Percentiles rank a stretch among this genome's conserved stretches.
phyloP scores from a whole-genome alignment of 2,888 invertebrate species.

The Drosophila subquinaria region DNA sequence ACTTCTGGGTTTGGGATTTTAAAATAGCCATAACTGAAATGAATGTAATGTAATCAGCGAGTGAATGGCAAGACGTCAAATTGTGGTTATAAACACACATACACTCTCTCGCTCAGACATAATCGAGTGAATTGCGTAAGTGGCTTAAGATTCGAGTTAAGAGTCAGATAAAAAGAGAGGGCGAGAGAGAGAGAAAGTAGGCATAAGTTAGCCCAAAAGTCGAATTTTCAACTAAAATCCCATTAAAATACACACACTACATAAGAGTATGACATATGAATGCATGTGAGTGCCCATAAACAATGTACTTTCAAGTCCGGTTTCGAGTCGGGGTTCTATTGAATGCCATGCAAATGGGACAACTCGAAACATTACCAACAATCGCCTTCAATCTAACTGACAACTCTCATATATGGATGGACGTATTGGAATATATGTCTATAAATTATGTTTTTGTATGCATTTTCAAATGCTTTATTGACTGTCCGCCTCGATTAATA shows the following conservation, averaged over 20 bases:
- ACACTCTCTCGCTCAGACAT: slow-evolving; percentile 14
- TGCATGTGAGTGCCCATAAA: not conserved
- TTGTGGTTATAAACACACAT: slow-evolving; percentile 32
- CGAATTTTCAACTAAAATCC: slow-evolving; percentile 6
- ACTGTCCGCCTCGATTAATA: slow-evolving; percentile 39
- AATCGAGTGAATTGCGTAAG: slow-evolving; percentile 50
- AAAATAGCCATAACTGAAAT: slow-evolving; percentile 36
- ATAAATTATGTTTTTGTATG: slow-evolving; percentile 37
- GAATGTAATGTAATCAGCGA: slow-evolving; percentile 54
- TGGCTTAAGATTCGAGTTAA: slow-evolving; percentile 57
- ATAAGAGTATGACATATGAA: not conserved
- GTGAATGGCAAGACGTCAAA: slow-evolving; percentile 71
- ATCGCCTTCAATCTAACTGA: slow-evolving; percentile 14
- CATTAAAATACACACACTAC: slow-evolving; percentile 3
- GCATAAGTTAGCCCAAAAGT: slow-evolving; percentile 14
- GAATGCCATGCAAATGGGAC: slow-evolving; percentile 25
- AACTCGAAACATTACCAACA: slow-evolving; percentile 16
- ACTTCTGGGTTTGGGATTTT: slow-evolving; percentile 64
- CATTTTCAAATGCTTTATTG: slow-evolving; percentile 25
- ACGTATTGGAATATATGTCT: not conserved
- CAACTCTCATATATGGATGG: slow-evolving; percentile 6
- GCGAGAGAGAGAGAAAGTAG: slow-evolving; percentile 36
- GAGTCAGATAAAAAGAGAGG: slow-evolving; percentile 37
- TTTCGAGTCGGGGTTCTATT: slow-evolving; percentile 35
- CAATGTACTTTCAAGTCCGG: slow-evolving; percentile 22